Evolutionary conservation across 1,140 invertebrate species (phyloP).

Genomic region (Musca domestica): DNA sequence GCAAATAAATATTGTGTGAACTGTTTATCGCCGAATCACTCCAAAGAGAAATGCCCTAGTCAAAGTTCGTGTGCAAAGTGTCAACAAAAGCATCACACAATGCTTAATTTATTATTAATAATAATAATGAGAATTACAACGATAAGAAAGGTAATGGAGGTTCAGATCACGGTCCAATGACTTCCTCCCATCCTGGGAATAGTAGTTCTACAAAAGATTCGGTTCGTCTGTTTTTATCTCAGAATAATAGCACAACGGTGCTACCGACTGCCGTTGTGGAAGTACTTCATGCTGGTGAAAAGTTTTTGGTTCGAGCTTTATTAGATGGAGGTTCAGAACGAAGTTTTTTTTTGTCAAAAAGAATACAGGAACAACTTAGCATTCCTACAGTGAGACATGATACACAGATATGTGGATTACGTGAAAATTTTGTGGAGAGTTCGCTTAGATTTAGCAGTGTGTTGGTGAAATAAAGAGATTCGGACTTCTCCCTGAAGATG

Average conservation of each 20-base stretch:
- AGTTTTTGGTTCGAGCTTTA: constrained; percentile 3
- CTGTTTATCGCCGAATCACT: neutral
- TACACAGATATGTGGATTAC: neutral
- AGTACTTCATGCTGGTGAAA: neutral
- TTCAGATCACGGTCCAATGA: neutral
- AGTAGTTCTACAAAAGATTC: neutral
- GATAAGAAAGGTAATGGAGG: neutral
- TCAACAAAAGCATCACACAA: neutral
- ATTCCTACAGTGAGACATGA: neutral
- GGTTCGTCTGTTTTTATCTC: neutral
- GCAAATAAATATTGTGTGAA: constrained; percentile 5
- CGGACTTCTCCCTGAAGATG: neutral
- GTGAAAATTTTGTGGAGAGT: neutral
- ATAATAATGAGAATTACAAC: too few species aligned
- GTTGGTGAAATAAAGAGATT: neutral
- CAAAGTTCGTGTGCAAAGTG: neutral
- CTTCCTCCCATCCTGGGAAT: neutral
- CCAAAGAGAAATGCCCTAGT: constrained; percentile 1
- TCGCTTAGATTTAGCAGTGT: neutral
- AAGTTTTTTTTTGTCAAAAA: constrained; percentile 10
- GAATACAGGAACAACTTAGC: neutral
- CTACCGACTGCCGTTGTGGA: neutral
- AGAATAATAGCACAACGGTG: neutral
- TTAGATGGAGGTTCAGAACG: neutral
- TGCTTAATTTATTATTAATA: neutral